Base-by-base conservation (phyloP, 2,888 invertebrate species). In the Autographa pulchrina region DNA sequence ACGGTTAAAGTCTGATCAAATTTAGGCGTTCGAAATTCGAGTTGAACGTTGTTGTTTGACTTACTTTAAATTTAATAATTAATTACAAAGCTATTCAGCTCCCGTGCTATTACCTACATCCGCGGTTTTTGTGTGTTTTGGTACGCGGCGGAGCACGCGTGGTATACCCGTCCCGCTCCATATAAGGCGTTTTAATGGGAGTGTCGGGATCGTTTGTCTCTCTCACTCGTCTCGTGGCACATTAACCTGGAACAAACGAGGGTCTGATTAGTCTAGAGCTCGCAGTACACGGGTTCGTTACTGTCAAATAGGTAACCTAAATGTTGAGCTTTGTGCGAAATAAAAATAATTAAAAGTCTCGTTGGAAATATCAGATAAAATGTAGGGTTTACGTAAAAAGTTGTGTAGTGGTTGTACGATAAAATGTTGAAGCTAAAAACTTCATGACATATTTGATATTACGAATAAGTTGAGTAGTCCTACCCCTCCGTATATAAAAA, bases 111-210 rank as follows among this genome's bases (percentile, higher is more conserved):
- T 95, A 95, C 89, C 95, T 95, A 90, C 90, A 91, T 86, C 89
- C 91, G 89, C 90, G 90, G 86, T 84, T 91, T 90, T 89, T 91
- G 89, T 92, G 89, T 89, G 89, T 89, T 89, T 86, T 90, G 79
- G 84, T 89, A 80, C 92, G 94, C 91, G 94, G 88, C 93, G 91
- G 84, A 89, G 90, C 92, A 88, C 94, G 93, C 91, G 92, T 86
- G 77, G 83, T 92, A 86, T 90, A 88, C 91, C 92, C 90, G 92
- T 92, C 93, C 88, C 91, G 94, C 95, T 95, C 94, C 95, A 95
- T 95, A 94, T 95, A 95, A 94, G 91, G 92, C 90, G 91, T 89
- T 93, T 91, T 89, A 80, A 75, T 81, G 80, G 88, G 84, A 86
- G 88, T 86, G 83, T 86, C 83, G 81, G 86, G 88, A 85, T 88